A percentile compares a stretch with the other conserved stretches of the same genome.
These are phyloP conservation scores for Hippocampus barbouri DNA, from an alignment of 2,113 vertebrate genomes.

Conservation along the genomic window DNA sequence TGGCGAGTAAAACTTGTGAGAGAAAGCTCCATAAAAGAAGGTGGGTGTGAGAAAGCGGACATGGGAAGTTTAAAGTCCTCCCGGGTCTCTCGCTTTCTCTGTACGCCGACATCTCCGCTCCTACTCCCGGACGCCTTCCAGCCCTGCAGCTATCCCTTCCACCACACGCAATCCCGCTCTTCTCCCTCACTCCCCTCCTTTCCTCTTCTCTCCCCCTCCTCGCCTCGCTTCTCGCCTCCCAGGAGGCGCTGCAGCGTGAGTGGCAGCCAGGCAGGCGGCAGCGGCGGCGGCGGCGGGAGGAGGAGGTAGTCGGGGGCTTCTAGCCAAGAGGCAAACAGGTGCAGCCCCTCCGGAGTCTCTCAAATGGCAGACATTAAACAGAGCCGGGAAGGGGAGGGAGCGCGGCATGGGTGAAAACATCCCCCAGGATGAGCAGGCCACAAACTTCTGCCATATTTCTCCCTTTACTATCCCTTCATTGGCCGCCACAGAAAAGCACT, in stretches of 20 bases:
- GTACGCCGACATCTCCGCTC: conserved; percentile 56
- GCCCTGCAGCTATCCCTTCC: conserved; percentile 73
- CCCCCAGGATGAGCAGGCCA: conserved; percentile 70
- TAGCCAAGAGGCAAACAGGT: conserved; percentile 81
- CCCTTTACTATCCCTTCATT: conserved; percentile 23
- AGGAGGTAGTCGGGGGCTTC: conserved; percentile 66
- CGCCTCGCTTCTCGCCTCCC: conserved; percentile 58
- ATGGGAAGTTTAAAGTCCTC: conserved; percentile 43
- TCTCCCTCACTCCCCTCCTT: conserved; percentile 30
- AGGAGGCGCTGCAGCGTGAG: conserved; percentile 67
- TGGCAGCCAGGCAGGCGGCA: conserved; percentile 59
- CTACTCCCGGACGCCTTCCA: conserved; percentile 63
- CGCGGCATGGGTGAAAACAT: conserved; percentile 66
- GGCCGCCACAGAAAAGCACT: conserved; percentile 31
- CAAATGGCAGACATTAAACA: conserved; percentile 78
- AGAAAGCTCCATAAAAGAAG: conserved; percentile 37
- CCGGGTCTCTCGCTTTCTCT: conserved; percentile 23
- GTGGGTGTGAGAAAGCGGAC: conserved; percentile 55
- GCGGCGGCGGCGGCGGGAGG: conserved; percentile 20
- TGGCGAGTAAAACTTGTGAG: conserved; percentile 51
- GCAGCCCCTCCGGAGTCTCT: conserved; percentile 78
- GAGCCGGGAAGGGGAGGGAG: conserved; percentile 37
- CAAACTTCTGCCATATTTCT: conserved; percentile 58
- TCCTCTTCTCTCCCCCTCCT: conserved; percentile 27
- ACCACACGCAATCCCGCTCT: conserved; percentile 62